Evolutionary conservation across 2,888 invertebrate species (phyloP).

Genomic region (Thera britannica): DNA sequence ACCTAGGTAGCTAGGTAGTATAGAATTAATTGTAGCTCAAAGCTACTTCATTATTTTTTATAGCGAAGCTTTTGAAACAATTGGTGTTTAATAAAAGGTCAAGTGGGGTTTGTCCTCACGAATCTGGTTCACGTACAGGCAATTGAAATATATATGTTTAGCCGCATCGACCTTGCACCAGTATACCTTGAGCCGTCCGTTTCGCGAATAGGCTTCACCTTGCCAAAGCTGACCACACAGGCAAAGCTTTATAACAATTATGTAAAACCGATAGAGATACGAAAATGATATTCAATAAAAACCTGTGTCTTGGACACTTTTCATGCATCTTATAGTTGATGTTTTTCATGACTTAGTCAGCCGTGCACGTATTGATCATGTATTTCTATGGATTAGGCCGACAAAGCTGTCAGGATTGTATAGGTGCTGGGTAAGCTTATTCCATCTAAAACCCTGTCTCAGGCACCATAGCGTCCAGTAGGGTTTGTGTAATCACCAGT

Average conservation of each 20-base stretch:
- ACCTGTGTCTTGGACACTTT: too few relatives aligned
- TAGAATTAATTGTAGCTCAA: too few relatives aligned
- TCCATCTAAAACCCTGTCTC: too few relatives aligned
- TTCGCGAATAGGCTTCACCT: constrained; percentile 53
- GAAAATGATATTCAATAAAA: not conserved
- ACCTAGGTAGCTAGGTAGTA: too few relatives aligned
- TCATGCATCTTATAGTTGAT: too few relatives aligned
- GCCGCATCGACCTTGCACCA: constrained; percentile 29
- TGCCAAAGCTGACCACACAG: constrained; percentile 51
- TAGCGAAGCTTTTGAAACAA: constrained; percentile 13
- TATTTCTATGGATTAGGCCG: too few relatives aligned
- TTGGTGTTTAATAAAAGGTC: constrained; percentile 12
- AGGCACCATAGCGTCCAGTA: too few relatives aligned
- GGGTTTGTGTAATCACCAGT: too few relatives aligned
- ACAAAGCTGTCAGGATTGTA: too few relatives aligned
- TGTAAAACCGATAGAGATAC: not conserved
- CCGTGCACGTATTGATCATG: too few relatives aligned
- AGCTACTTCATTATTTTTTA: not conserved
- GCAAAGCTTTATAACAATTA: not conserved
- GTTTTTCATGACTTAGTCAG: too few relatives aligned
- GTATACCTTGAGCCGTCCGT: constrained; percentile 54
- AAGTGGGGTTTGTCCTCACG: constrained; percentile 17
- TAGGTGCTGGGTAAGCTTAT: too few relatives aligned
- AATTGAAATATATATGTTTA: constrained; percentile 47
- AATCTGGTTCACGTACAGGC: constrained; percentile 43